These are phyloP conservation scores for Venturia canescens DNA, from an alignment of 1,140 invertebrate species.

Conservation along the genomic window DNA sequence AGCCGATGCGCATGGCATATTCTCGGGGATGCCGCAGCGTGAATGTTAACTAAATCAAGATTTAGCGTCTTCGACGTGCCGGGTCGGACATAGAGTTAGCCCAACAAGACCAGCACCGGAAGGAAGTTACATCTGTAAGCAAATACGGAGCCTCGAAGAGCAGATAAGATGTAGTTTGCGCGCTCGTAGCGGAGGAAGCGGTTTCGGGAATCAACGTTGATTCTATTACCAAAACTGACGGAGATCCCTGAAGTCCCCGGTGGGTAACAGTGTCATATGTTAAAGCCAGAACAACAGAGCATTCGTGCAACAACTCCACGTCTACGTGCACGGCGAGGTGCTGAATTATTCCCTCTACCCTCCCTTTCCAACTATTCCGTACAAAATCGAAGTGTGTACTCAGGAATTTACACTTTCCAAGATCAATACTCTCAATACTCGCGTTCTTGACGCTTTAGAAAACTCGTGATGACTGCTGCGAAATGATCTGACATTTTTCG, in stretches of 20 bases:
- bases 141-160: constrained; percentile 14
- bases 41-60: too few relatives aligned
- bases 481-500: too few relatives aligned
- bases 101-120: constrained; percentile 14
- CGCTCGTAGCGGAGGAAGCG: constrained; percentile 22
- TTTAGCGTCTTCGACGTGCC: too few relatives aligned
- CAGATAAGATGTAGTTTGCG: not conserved
- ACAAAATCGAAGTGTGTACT: constrained; percentile 4
- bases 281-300: not conserved
- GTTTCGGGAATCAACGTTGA: constrained; percentile 34
- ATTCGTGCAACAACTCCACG: not conserved
- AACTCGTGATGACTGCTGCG: too few relatives aligned
- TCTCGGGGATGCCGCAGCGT: too few relatives aligned
- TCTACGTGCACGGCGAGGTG: not conserved
- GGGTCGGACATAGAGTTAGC: constrained; percentile 1
- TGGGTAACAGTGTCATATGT: not conserved
- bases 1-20: too few relatives aligned
- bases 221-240: constrained; percentile 43
- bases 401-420: too few relatives aligned
- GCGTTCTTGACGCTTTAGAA: too few relatives aligned
- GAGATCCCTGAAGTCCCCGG: constrained; percentile 12
- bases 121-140: constrained; percentile 45
- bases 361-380: not conserved
- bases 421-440: too few relatives aligned
- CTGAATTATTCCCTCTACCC: not conserved